Conservation (phyloP, 2,888 invertebrate species). For the Thelaira solivaga region DNA sequence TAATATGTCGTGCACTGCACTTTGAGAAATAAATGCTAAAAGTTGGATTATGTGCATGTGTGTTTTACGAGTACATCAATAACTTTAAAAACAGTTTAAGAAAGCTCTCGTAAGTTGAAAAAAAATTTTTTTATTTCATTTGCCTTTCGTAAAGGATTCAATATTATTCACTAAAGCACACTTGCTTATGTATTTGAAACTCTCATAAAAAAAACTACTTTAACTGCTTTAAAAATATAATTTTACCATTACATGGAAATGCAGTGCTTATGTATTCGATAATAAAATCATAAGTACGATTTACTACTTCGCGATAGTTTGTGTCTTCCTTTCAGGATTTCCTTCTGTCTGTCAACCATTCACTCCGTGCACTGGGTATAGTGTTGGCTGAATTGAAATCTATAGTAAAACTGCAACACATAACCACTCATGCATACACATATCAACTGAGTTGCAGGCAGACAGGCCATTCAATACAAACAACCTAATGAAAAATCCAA, state of each 20-base stretch:
- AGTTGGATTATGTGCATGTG: too few species aligned
- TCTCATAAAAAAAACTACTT: too few species aligned
- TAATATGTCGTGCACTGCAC: constrained; percentile 9
- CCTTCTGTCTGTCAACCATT: constrained; percentile 2
- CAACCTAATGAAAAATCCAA: constrained; percentile 1
- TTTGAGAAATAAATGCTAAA: too few species aligned
- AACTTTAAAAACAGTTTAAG: too few species aligned
- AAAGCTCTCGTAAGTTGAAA: too few species aligned
- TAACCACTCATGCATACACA: constrained; percentile 36
- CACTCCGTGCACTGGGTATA: not conserved
- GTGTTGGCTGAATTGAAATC: constrained; percentile 15
- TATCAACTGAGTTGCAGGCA: not conserved
- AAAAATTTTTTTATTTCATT: too few species aligned
- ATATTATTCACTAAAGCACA: too few species aligned
- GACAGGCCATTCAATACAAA: not conserved
- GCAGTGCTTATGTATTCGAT: constrained; percentile 22
- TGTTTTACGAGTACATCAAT: too few species aligned
- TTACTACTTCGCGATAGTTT: constrained; percentile 45
- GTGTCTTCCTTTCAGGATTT: not conserved
- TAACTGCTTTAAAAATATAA: too few species aligned
- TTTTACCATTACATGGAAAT: too few species aligned
- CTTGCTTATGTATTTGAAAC: too few species aligned
- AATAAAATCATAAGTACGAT: constrained; percentile 53
- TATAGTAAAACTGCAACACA: constrained; percentile 43
- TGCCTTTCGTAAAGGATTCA: too few species aligned